Evolutionary conservation across 2,888 invertebrate species (phyloP), one percentile per base, ranked within the genome.

Genomic region (Gortyna flavago): DNA sequence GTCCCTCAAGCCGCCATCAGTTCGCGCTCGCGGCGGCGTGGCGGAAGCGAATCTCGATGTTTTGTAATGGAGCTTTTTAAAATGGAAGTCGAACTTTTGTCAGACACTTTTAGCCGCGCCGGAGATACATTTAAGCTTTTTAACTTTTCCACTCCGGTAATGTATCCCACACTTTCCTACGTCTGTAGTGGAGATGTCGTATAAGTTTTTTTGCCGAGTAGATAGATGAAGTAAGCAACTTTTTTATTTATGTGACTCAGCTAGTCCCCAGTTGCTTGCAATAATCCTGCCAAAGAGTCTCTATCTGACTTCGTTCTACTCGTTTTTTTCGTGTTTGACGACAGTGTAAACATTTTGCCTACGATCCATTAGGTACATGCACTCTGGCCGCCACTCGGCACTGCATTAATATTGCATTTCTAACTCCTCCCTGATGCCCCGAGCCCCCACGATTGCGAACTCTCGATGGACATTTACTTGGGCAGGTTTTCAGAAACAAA

Each of bases 331-430:
- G 89, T 93, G 91, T 93, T 93, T 91, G 92, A 92, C 92, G 92
- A 92, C 92, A 94, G 92, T 92, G 93, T 94, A 95, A 95, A 94
- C 94, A 96, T 94, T 95, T 95, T 94, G 94, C 95, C 93, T 95
- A 94, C 94, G 93, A 94, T 95, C 96, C 95, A 96, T 96, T 96
- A 96, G 95, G 95, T 95, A 95, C 95, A 95, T 96, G 95, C 95
- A 96, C 94, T 95, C 93, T 91, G 92, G 92, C 91, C 94, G 91
- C 94, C 92, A 94, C 95, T 95, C 95, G 92, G 93, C 92, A 93
- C 93, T 97, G 96, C 97, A 97, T 97, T 97, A 97, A 97, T 97
- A 97, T 97, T 97, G 97, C 97, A 97, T 97, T 97, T 97, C 96
- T 96, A 96, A 94, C 92, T 91, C 92, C 92, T 87, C 89, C 88